Percentiles rank a stretch among this genome's conserved stretches.
Conservation (phyloP, 2,113 vertebrate species). For the Herpailurus yagouaroundi region DNA sequence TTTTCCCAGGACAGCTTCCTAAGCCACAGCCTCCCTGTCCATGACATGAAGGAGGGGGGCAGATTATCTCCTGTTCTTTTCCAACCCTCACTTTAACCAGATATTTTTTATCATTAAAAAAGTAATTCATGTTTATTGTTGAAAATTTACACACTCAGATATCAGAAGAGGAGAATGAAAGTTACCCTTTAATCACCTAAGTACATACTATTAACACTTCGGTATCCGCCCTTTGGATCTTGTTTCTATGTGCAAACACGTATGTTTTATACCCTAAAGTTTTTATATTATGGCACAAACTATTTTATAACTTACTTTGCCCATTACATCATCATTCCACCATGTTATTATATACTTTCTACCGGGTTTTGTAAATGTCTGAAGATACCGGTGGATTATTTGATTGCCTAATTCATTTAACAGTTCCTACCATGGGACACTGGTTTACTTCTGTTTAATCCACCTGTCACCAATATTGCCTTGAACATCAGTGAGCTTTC, state of each 20-base stretch:
- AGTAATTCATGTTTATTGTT: neutral
- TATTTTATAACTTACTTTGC: neutral
- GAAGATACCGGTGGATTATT: neutral
- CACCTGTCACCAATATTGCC: neutral
- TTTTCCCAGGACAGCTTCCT: neutral
- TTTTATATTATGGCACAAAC: neutral
- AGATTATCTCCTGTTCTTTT: neutral
- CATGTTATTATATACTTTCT: neutral
- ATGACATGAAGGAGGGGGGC: neutral
- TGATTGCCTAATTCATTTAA: neutral
- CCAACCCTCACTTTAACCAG: neutral
- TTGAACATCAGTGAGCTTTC: neutral
- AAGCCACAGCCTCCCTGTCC: neutral
- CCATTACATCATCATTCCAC: neutral
- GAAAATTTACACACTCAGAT: neutral
- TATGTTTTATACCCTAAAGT: neutral
- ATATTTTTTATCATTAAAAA: neutral
- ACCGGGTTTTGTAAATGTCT: neutral
- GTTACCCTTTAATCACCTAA: neutral
- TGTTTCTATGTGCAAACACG: neutral
- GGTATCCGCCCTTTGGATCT: neutral
- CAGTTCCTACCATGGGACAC: neutral
- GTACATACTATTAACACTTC: neutral
- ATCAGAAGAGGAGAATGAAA: constrained; percentile 29
- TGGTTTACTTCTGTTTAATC: neutral